These are phyloP conservation scores for Acanthococcus lagerstroemiae DNA, from an alignment of 2,888 invertebrate genomes.

Conservation along the genomic window DNA sequence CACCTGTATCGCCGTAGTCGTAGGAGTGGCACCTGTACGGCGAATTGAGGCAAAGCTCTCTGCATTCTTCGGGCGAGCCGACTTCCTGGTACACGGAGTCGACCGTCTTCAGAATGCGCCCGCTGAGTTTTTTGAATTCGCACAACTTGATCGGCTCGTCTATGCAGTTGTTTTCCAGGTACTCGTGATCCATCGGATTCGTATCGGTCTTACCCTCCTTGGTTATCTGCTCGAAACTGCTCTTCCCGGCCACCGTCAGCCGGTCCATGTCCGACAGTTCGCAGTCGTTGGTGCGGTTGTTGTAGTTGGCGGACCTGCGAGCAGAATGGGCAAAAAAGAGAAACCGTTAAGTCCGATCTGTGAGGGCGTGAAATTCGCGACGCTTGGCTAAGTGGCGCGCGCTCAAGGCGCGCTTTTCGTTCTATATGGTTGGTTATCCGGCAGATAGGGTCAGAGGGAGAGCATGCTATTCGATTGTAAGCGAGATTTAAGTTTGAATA, in stretches of 20 bases:
- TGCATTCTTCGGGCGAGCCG: constrained; percentile 76
- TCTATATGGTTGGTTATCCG: too few relatives aligned
- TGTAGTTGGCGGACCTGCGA: constrained; percentile 80
- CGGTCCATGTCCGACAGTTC: constrained; percentile 85
- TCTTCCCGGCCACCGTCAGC: constrained; percentile 73
- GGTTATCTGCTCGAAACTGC: constrained; percentile 60
- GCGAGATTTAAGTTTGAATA: too few relatives aligned
- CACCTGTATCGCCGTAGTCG: constrained; percentile 87
- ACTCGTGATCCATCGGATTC: constrained; percentile 50
- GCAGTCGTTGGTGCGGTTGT: constrained; percentile 74
- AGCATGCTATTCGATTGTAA: too few relatives aligned
- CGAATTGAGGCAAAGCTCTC: constrained; percentile 77
- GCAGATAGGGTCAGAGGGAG: too few relatives aligned
- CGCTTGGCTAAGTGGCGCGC: too few relatives aligned
- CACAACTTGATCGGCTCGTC: constrained; percentile 89
- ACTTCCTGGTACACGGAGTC: constrained; percentile 88
- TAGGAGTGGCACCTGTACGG: constrained; percentile 88
- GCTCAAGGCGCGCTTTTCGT: too few relatives aligned
- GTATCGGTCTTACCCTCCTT: constrained; percentile 42
- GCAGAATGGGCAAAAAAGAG: neutral
- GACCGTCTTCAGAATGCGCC: constrained; percentile 83
- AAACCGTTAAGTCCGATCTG: neutral
- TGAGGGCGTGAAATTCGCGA: too few relatives aligned
- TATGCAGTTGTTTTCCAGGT: constrained; percentile 85
- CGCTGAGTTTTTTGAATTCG: constrained; percentile 81